Evolutionary conservation across 2,797 vertebrate species (phyloP).

Genomic region (Phylloscopus collybita): DNA sequence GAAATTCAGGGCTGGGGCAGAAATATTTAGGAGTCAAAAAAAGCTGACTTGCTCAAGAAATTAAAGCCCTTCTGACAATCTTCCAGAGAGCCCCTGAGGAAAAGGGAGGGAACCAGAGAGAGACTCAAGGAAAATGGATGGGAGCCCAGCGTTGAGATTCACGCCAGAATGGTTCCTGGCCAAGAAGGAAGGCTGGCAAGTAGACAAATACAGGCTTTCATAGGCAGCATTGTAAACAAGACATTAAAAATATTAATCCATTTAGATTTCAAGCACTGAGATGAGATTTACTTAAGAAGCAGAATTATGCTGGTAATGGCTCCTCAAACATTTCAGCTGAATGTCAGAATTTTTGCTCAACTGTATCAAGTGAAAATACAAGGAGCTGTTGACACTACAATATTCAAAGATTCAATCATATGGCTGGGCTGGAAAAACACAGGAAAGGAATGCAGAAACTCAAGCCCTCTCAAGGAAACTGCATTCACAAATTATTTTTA

Average conservation of each 20-base stretch:
- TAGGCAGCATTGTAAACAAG: constrained; percentile 68
- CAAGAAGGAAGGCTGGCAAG: constrained; percentile 72
- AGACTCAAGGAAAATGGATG: constrained; percentile 71
- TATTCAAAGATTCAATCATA: constrained; percentile 33
- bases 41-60: constrained; percentile 72
- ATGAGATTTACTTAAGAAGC: constrained; percentile 54
- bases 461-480: constrained; percentile 27
- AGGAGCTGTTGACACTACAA: constrained; percentile 15
- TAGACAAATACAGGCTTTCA: constrained; percentile 68
- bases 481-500: constrained; percentile 45
- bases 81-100: constrained; percentile 69
- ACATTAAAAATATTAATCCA: constrained; percentile 69
- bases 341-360: constrained; percentile 38
- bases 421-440: constrained; percentile 29
- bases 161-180: constrained; percentile 63
- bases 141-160: constrained; percentile 66
- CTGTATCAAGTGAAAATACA: constrained; percentile 43
- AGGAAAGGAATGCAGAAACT: constrained; percentile 46
- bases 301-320: constrained; percentile 47
- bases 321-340: constrained; percentile 52
- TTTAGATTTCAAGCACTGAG: constrained; percentile 54
- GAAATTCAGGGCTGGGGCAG: constrained; percentile 49
- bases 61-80: constrained; percentile 74
- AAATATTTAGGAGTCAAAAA: constrained; percentile 62
- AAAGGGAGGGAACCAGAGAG: constrained; percentile 66